These are phyloP conservation scores for Pampusana beccarii DNA, from an alignment of 2,113 vertebrate genomes.

Conservation along the genomic window DNA sequence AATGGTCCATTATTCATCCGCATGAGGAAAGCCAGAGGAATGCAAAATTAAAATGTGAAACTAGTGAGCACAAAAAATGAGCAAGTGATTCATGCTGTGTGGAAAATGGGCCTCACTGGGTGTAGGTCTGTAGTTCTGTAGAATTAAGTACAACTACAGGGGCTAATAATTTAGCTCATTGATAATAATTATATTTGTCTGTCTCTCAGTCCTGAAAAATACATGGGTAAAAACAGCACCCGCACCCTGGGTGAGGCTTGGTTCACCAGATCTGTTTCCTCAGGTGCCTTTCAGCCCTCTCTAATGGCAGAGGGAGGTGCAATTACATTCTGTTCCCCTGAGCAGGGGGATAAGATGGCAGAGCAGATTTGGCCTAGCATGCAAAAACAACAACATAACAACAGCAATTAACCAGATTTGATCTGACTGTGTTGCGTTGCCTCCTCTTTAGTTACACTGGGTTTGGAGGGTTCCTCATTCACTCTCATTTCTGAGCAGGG, in stretches of 20 bases:
- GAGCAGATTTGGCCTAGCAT: neutral
- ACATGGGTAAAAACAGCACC: accelerated
- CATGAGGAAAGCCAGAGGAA: slow-evolving; percentile 1
- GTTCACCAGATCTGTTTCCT: neutral
- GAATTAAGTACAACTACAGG: neutral
- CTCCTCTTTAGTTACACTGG: neutral
- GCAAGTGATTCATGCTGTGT: slow-evolving; percentile 17
- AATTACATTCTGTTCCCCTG: neutral
- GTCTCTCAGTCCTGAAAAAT: neutral
- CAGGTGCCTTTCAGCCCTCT: neutral
- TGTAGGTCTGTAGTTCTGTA: neutral
- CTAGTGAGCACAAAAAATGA: neutral
- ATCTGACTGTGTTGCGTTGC: neutral
- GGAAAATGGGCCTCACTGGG: slow-evolving; percentile 6
- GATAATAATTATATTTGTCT: neutral
- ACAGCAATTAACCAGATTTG: neutral
- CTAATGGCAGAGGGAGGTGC: neutral
- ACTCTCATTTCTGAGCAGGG: neutral
- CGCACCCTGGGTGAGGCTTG: neutral
- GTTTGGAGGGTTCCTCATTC: neutral
- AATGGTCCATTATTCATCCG: neutral
- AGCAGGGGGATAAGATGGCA: neutral
- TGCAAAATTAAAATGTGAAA: slow-evolving; percentile 34
- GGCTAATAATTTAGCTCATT: neutral
- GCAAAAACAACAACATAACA: neutral